Evolutionary conservation across 2,797 vertebrate genomes (phyloP), one percentile per base, ranked within the genome.

Genomic region (Phalanger gymnotis): DNA sequence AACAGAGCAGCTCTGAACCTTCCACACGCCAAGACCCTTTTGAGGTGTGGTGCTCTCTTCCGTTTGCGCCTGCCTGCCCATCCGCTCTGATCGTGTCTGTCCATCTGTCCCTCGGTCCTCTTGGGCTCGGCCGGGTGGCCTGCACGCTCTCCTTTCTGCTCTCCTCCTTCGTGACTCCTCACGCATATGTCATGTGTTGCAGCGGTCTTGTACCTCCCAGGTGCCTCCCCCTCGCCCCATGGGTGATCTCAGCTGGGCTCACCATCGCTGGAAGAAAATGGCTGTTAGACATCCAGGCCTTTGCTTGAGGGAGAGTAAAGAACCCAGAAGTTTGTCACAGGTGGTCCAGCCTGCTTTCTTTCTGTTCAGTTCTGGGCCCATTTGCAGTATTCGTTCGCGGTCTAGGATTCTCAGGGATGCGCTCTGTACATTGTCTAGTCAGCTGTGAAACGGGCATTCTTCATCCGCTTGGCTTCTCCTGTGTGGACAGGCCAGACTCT

Each of bases 1-100:
- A 13, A 61, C 2, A 2, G 28, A 31, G 31, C 58, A 12, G 13
- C 58, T 73, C 1, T 19, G 61, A 22, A 10, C n/a, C 22, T 16
- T 3, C 16, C 5, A 2, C 0, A 5, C 16, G 14, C 66, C 40
- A n/a, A 73, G 2, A 19, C 3, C 0, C n/a, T 40, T 16, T 31
- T 30, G 31, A 34, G 58, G 13, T 16, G 31, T 61, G 56, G 28
- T 25, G 10, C 56, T 57, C 11, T n/a, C n/a, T n/a, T 40, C 7
- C 2, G 13, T n/a, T n/a, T 6, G 2, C n/a, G 31, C 31, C n/a
- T 1, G 5, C 66, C 16, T 73, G 19, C 58, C n/a, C 66, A n/a
- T 40, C 16, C 6, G 6, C n/a, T 73, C 1, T 13, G 31, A 34
- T 12, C 3, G 1, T 19, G n/a, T 73, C 66, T 19, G n/a, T 2